Base-by-base conservation (phyloP, 2,113 vertebrate genomes). In the Chauna torquata region DNA sequence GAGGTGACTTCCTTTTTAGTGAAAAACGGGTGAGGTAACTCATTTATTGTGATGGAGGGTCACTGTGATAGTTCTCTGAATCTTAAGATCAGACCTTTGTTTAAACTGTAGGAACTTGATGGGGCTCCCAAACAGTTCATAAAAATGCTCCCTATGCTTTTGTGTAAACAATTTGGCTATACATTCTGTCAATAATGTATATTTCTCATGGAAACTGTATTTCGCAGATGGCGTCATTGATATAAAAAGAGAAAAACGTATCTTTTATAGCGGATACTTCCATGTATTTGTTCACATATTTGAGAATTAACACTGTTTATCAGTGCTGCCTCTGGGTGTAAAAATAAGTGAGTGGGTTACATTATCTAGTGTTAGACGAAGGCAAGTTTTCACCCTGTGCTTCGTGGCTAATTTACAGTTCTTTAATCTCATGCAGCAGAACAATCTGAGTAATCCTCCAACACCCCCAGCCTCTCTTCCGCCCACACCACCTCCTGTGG, bases 381-480 rank as follows among this genome's bases (percentile, higher is more conserved):
- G 57, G 28, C 34, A 14, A 4, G 28, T 62, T 50, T 40, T 64
- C 61, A 12, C 47, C 38, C 19, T 64, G 34, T 88, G 54, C 89
- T 77, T 83, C 70, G 4, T 25, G n/a, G 25, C 86, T 97, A 95
- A 97, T 79, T 47, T 83, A 68, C 52, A 25, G 84, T 96, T 91
- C 90, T 95, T 96, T 94, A 80, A 32, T 97, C 95, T 97, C 96
- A 25, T 92, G 92, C 98, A 99, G 98, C 99, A 99, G 98, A 99
- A 99, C 97, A 99, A 99, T 94, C 97, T 99, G 97, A 99, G 99
- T 97, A 99, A 99, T 95, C 99, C 99, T 78, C 99, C 99, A 23
- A 99, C 99, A 1, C 99, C 99, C 3, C 99, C 99, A 8, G 99
- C 99, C 86, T 99, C 99, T 47, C 98, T 99, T 80, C 99, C 99